phyloP scores from a whole-genome alignment of 2,113 vertebrate genomes.

The Phrynosoma platyrhinos region DNA sequence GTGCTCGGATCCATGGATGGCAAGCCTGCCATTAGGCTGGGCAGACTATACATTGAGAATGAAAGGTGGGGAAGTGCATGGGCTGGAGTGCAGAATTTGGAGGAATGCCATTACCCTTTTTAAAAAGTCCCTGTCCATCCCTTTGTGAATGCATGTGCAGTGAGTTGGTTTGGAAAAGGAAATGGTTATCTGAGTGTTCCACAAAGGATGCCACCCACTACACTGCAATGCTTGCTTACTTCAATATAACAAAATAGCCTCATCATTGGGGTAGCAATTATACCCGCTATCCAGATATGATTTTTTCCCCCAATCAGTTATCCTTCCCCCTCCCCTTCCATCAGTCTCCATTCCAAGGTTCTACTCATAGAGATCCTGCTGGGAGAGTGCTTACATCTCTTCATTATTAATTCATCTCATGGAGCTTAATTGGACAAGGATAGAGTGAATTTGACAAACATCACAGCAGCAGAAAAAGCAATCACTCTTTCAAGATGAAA shows the following conservation, averaged over 20 bases:
- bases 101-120: background rate
- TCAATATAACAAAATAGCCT: constrained; percentile 70
- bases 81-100: background rate
- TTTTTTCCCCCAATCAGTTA: constrained; percentile 76
- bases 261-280: constrained; percentile 79
- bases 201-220: constrained; percentile 26
- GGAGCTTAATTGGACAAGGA: constrained; percentile 90
- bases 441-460: constrained; percentile 90
- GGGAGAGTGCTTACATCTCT: constrained; percentile 75
- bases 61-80: background rate
- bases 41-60: background rate
- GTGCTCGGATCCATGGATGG: too few species aligned
- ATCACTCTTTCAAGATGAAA: constrained; percentile 91
- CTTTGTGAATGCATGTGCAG: background rate
- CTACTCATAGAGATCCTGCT: constrained; percentile 75
- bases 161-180: background rate
- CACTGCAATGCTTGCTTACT: constrained; percentile 46
- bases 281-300: constrained; percentile 76
- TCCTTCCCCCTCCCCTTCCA: constrained; percentile 55
- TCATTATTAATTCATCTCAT: constrained; percentile 89
- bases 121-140: background rate
- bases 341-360: constrained; percentile 70
- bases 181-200: background rate
- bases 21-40: too few species aligned
- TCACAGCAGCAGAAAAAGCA: constrained; percentile 91